These are phyloP conservation scores for Actenoides hombroni DNA, from an alignment of 2,113 vertebrate species.

Conservation along the genomic window DNA sequence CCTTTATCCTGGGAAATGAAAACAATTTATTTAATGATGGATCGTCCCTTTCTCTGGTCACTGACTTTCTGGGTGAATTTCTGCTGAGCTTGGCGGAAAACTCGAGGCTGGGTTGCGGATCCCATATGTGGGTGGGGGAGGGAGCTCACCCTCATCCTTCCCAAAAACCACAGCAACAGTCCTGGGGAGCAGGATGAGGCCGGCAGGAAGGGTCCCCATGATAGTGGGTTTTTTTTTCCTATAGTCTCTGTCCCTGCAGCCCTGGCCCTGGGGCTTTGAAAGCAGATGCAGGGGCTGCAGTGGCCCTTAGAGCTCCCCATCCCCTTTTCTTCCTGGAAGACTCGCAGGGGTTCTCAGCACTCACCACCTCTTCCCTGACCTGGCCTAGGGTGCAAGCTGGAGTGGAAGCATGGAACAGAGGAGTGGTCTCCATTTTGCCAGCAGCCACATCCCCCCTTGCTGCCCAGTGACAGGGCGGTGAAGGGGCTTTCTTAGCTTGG, in stretches of 20 bases:
- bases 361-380: accelerated
- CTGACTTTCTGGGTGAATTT: conserved; percentile 75
- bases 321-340: neutral
- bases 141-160: conserved; percentile 48
- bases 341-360: accelerated
- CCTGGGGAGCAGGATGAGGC: neutral
- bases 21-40: conserved; percentile 70
- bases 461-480: accelerated
- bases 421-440: accelerated
- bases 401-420: neutral
- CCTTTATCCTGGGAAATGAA: conserved; percentile 72
- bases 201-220: neutral
- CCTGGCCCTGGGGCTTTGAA: accelerated
- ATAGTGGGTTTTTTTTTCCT: neutral
- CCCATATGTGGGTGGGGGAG: conserved; percentile 70
- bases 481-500: neutral
- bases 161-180: conserved; percentile 71
- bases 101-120: conserved; percentile 43
- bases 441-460: neutral
- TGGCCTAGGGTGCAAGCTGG: neutral
- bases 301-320: neutral
- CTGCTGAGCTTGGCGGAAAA: conserved; percentile 81
- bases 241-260: neutral
- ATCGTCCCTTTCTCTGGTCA: conserved; percentile 70
- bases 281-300: neutral